Percentiles rank a stretch among this genome's conserved stretches.
These are phyloP conservation scores for Gila robusta DNA, from an alignment of 2,797 vertebrate genomes.

Conservation along the genomic window DNA sequence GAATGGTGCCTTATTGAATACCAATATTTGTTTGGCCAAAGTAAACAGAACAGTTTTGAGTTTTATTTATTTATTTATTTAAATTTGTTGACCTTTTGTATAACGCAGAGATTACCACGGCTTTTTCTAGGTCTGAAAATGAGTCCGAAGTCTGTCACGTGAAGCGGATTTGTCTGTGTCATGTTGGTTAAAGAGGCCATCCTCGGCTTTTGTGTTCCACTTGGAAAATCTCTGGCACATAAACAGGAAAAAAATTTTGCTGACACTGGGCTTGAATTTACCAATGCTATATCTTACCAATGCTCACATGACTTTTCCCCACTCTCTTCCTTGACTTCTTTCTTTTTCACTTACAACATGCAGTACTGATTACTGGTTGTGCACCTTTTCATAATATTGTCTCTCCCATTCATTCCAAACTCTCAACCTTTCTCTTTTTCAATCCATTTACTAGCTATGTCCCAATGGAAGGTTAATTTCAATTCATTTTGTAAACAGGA, in stretches of 20 bases:
- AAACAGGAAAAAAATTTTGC: not conserved
- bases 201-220: conserved; percentile 15
- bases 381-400: not conserved
- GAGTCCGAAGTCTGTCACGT: conserved; percentile 8
- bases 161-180: conserved; percentile 28
- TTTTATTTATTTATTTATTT: not conserved
- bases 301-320: not conserved
- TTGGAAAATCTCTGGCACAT: not conserved
- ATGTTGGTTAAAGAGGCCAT: conserved; percentile 31
- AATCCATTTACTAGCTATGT: conserved; percentile 53
- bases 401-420: not conserved
- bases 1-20: not conserved
- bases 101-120: not conserved
- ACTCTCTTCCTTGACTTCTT: not conserved
- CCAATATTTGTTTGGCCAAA: not conserved
- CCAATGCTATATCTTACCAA: not conserved
- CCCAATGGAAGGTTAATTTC: conserved; percentile 62
- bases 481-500: conserved; percentile 65
- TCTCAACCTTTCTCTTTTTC: not conserved
- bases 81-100: not conserved
- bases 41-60: not conserved
- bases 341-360: not conserved
- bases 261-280: not conserved
- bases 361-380: not conserved
- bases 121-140: not conserved